Percentiles rank a stretch among this genome's conserved stretches.
These are phyloP conservation scores for Julus scandinavius DNA, from an alignment of 2,888 invertebrate genomes.

Conservation along the genomic window DNA sequence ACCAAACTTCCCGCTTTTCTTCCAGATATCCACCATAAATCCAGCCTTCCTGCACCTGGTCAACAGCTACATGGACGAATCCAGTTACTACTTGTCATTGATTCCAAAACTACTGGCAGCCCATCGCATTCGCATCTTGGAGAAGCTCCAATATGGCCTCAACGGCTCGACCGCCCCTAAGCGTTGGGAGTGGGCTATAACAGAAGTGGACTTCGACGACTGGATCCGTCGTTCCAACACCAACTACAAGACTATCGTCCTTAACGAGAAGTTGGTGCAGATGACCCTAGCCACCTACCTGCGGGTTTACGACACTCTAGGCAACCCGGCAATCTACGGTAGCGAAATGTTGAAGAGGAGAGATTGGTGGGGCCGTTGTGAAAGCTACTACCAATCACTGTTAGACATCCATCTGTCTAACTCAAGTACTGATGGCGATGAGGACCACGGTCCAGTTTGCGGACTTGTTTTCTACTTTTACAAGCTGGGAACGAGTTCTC, in stretches of 20 bases:
- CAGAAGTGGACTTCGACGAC: slow-evolving; percentile 37
- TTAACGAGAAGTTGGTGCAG: not conserved
- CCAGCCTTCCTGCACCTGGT: slow-evolving; percentile 52
- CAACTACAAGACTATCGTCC: slow-evolving; percentile 6
- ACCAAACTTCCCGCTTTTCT: slow-evolving; percentile 10
- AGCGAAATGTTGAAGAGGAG: not conserved
- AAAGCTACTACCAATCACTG: not conserved
- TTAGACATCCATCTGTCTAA: not conserved
- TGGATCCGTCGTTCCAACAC: not conserved
- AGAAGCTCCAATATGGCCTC: no score
- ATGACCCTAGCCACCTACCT: not conserved
- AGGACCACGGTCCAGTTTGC: not conserved
- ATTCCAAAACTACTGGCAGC: slow-evolving; percentile 19
- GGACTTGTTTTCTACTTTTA: slow-evolving; percentile 40
- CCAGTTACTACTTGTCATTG: slow-evolving; percentile 12
- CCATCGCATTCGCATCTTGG: not conserved
- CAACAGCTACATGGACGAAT: not conserved
- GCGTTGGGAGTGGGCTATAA: not conserved
- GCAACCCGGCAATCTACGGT: not conserved
- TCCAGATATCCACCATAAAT: slow-evolving; percentile 33
- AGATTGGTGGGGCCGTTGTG: not conserved
- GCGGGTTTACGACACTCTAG: not conserved
- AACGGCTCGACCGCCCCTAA: not conserved
- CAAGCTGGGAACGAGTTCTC: slow-evolving; percentile 4
- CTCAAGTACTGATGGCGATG: not conserved